Percentiles rank a stretch among this genome's conserved stretches.
Conservation (phyloP, 2,888 invertebrate species). For the Brachypalpus laphriformis region DNA sequence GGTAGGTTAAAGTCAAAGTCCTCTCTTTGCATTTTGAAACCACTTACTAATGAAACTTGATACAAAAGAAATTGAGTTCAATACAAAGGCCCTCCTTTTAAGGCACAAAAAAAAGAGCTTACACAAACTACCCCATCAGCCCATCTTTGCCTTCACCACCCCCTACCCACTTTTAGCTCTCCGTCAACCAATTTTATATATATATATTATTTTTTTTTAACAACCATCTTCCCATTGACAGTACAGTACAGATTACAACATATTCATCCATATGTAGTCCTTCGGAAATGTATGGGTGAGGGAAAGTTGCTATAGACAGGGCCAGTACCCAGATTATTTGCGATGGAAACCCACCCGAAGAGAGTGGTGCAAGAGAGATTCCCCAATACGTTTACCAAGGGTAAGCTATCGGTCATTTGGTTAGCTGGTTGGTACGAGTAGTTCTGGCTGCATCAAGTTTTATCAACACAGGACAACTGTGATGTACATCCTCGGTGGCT, state of each 20-base stretch:
- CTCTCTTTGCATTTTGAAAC: neutral
- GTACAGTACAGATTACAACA: slow-evolving; percentile 1
- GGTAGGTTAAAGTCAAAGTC: neutral
- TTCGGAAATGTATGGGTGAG: neutral
- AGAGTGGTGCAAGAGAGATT: neutral
- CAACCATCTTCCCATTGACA: neutral
- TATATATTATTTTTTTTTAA: too few species aligned
- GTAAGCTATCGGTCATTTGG: neutral
- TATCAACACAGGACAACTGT: neutral
- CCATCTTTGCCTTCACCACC: neutral
- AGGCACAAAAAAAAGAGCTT: neutral
- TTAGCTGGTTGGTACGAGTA: neutral
- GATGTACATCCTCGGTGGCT: neutral
- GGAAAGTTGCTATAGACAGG: neutral
- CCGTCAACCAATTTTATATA: too few species aligned
- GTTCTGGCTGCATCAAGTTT: neutral
- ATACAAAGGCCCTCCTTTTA: neutral
- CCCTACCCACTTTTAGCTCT: too few species aligned
- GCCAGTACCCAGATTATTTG: neutral
- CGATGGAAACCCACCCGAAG: neutral
- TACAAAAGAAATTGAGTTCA: neutral
- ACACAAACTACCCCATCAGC: neutral
- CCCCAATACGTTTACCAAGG: neutral
- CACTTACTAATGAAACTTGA: slow-evolving; percentile 3
- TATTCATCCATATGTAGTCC: neutral